Percentiles rank a stretch among this genome's conserved stretches.
Conservation (phyloP, 2,888 invertebrate genomes). For the Platypus cylindrus region DNA sequence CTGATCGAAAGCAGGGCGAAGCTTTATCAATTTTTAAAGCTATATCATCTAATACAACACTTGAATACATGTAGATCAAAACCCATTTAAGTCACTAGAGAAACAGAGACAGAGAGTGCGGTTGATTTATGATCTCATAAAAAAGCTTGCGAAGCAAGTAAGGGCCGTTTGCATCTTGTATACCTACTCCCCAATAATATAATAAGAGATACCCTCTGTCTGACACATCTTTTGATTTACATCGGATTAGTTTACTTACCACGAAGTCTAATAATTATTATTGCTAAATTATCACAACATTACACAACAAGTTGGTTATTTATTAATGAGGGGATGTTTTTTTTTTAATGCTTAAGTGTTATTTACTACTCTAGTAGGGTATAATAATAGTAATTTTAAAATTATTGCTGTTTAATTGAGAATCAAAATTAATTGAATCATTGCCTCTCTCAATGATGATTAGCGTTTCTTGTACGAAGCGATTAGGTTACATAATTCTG, state of each 20-base stretch:
- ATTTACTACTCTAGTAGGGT: no score
- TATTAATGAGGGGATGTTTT: conserved; percentile 2
- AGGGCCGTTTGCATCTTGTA: no score
- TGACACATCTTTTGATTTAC: conserved; percentile 25
- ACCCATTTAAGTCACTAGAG: conserved; percentile 23
- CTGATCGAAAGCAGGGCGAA: conserved; percentile 11
- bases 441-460: no score
- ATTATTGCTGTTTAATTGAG: no score
- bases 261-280: conserved; percentile 17
- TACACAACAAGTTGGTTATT: conserved; percentile 3
- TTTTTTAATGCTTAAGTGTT: no score
- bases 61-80: conserved; percentile 25
- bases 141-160: no score
- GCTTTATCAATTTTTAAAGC: conserved; percentile 23
- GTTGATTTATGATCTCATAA: conserved; percentile 28
- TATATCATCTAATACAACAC: conserved; percentile 14
- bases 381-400: no score
- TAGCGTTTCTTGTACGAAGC: no score
- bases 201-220: conserved; percentile 20
- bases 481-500: no score
- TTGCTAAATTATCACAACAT: conserved; percentile 10
- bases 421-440: no score
- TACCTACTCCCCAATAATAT: no score
- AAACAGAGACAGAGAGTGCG: no score
- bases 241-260: conserved; percentile 21